phyloP scores from a whole-genome alignment of 2,888 invertebrate genomes.

The Andrena hattorfiana region DNA sequence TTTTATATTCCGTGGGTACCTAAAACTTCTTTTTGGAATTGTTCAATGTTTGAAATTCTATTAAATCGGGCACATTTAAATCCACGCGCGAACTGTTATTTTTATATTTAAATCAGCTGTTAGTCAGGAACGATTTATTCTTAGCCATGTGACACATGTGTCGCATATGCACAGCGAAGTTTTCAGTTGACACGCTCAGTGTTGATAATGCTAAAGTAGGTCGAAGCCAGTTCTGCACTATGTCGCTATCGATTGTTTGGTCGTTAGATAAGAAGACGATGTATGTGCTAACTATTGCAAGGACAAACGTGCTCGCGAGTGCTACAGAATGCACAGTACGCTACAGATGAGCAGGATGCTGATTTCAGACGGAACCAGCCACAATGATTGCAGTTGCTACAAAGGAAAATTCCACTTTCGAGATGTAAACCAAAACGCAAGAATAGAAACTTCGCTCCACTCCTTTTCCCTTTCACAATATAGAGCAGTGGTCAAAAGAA shows the following conservation, averaged over 20 bases:
- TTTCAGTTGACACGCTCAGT: neutral
- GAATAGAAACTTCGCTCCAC: neutral
- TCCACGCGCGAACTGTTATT: neutral
- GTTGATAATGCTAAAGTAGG: conserved; percentile 43
- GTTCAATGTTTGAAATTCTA: neutral
- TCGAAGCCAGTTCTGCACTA: conserved; percentile 12
- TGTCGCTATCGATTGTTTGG: conserved; percentile 49
- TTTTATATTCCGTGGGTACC: too few relatives aligned
- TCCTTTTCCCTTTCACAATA: too few relatives aligned
- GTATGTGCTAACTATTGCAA: conserved; percentile 7
- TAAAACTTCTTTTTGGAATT: too few relatives aligned
- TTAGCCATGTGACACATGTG: neutral
- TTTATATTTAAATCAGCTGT: neutral
- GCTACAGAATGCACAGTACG: neutral
- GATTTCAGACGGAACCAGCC: neutral
- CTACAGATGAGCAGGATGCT: neutral
- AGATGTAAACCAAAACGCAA: neutral
- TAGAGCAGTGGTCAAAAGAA: too few relatives aligned
- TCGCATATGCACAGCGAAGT: neutral
- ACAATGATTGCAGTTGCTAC: neutral
- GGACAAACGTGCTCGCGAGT: conserved; percentile 16
- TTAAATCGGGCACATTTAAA: neutral
- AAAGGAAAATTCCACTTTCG: neutral
- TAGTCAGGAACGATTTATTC: neutral
- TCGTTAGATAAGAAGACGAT: conserved; percentile 44